Conservation (phyloP, 2,888 invertebrate genomes). For the Sphecodes monilicornis region DNA sequence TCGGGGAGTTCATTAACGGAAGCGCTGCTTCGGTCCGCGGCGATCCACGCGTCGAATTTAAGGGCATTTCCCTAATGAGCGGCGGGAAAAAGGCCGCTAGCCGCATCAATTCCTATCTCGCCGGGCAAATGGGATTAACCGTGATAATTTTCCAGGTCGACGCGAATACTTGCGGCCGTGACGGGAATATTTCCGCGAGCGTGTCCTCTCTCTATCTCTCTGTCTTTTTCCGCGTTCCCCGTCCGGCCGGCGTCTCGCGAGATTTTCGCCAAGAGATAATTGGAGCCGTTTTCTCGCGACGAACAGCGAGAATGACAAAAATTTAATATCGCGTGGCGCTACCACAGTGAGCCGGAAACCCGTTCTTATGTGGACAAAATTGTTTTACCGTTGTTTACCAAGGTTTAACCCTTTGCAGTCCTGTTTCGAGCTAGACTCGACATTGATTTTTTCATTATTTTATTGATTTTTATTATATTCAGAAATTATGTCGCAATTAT, state of each 20-base stretch:
- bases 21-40: slow-evolving; percentile 41
- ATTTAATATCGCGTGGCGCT: slow-evolving; percentile 41
- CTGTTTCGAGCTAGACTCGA: too few relatives aligned
- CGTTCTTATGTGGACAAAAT: neutral
- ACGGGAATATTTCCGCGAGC: neutral
- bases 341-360: neutral
- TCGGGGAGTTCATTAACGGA: slow-evolving; percentile 59
- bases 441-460: neutral
- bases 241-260: neutral
- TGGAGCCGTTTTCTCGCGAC: neutral
- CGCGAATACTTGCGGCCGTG: slow-evolving; percentile 10
- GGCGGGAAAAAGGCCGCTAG: slow-evolving; percentile 22
- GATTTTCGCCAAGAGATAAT: neutral
- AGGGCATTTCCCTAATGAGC: slow-evolving; percentile 68
- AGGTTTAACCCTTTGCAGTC: neutral
- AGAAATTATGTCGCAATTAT: too few relatives aligned
- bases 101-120: slow-evolving; percentile 27
- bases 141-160: slow-evolving; percentile 14
- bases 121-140: slow-evolving; percentile 22
- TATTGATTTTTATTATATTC: neutral
- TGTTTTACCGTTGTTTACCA: neutral
- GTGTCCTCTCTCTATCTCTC: neutral
- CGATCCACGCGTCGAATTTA: slow-evolving; percentile 58
- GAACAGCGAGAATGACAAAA: neutral
- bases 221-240: neutral